Percentiles rank a stretch among this genome's conserved stretches.
Evolutionary conservation across 2,888 invertebrate species (phyloP).

Genomic region (Chironomus tentans): DNA sequence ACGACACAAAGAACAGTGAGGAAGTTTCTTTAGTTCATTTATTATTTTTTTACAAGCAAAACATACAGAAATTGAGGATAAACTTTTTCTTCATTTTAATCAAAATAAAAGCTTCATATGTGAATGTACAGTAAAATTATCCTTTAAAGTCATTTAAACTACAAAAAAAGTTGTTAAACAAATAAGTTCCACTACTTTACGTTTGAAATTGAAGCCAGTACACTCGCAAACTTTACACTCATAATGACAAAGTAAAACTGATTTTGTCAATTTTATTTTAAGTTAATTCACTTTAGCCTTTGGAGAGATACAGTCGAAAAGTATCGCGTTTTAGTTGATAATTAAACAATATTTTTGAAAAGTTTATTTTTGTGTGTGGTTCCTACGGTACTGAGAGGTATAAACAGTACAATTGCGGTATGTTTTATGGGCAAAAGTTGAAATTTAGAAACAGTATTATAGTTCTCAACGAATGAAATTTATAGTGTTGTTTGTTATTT

Average conservation of each 20-base stretch:
- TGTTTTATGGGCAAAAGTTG: no score
- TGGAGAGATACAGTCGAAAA: neutral
- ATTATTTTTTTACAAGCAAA: neutral
- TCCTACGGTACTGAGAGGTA: no score
- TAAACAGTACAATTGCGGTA: no score
- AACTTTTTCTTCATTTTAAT: no score
- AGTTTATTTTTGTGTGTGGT: neutral
- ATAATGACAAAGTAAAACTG: neutral
- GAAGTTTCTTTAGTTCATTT: neutral
- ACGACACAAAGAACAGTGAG: conserved; percentile 13
- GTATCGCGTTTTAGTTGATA: neutral
- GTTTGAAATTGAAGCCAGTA: neutral
- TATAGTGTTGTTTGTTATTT: no score
- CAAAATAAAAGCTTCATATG: no score
- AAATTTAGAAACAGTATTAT: no score
- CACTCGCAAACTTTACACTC: conserved; percentile 2
- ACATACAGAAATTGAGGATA: no score
- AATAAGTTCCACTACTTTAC: neutral
- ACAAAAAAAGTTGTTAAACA: neutral
- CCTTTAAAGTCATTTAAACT: neutral
- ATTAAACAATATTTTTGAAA: neutral
- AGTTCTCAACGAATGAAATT: no score
- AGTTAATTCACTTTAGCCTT: neutral
- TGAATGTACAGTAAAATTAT: neutral
- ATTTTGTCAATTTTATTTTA: neutral